Evolutionary conservation across 2,888 invertebrate genomes (phyloP).

Genomic region (Agriopis leucophaearia): DNA sequence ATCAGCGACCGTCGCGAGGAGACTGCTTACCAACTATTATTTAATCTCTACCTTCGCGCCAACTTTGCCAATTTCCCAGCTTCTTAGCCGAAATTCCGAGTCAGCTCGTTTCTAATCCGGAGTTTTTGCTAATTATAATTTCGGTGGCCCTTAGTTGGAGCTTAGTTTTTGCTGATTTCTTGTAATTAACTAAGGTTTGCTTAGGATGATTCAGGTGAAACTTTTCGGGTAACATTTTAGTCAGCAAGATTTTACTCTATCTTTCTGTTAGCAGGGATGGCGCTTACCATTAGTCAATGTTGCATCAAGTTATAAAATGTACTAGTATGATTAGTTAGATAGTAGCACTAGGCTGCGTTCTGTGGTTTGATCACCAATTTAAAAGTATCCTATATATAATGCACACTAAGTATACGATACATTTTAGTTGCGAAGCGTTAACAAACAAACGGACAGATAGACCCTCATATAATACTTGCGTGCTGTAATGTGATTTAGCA

Average conservation of each 20-base stretch:
- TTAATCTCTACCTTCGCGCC: slow-evolving; percentile 11
- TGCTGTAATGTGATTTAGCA: no score
- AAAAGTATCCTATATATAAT: no score
- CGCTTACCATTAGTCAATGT: not conserved
- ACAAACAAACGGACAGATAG: no score
- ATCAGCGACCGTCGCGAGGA: slow-evolving; percentile 1
- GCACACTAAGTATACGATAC: no score
- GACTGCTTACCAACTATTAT: not conserved
- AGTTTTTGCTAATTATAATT: slow-evolving; percentile 52
- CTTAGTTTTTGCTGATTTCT: slow-evolving; percentile 48
- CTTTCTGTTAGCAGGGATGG: not conserved
- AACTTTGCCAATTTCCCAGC: slow-evolving; percentile 46
- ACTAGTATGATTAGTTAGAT: no score
- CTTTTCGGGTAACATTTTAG: slow-evolving; percentile 14
- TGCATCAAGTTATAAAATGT: no score
- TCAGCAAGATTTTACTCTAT: not conserved
- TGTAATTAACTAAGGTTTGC: slow-evolving; percentile 46
- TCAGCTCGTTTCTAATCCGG: slow-evolving; percentile 47
- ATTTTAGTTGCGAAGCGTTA: no score
- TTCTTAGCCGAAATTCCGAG: slow-evolving; percentile 47
- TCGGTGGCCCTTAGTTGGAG: slow-evolving; percentile 37
- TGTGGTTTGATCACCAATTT: no score
- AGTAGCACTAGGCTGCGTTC: no score
- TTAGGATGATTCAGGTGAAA: slow-evolving; percentile 33
- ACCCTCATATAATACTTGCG: no score